Base-by-base conservation (phyloP, 2,888 invertebrate genomes). In the Phalera bucephala region DNA sequence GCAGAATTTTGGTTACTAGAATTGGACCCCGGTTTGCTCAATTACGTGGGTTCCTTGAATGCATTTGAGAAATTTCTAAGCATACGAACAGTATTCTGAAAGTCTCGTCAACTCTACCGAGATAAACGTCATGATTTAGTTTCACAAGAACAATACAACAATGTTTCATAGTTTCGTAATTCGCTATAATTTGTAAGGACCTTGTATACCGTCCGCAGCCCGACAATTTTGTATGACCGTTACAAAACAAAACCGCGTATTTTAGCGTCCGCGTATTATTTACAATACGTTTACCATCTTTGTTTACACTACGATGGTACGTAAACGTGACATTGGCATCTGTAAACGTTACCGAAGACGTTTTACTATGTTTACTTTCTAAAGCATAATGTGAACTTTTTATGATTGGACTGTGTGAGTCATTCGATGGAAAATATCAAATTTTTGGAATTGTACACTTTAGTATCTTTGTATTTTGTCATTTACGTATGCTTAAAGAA, bases 141-240 rank as follows among this genome's bases (percentile, higher is more conserved):
- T n/a, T n/a, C n/a, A n/a, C n/a, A n/a, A n/a, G n/a, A n/a, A n/a
- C n/a, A n/a, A n/a, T n/a, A n/a, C n/a, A n/a, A n/a, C n/a, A n/a
- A n/a, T n/a, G n/a, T n/a, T n/a, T n/a, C n/a, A 27, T 26, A 23
- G 32, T 64, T 62, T 60, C 60, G 45, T 54, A 62, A 64, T 39
- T 35, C 30, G 36, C 38, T 43, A 60, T 64, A 51, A 61, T 55
- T 53, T 36, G 49, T 45, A 3, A 28, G 46, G 52, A 60, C 64
- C 64, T 64, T 64, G 64, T 33, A 31, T 17, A 36, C 40, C 37
- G 31, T 32, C 32, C 30, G 23, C 17, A 17, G 17, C 25, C 7
- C 4, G 25, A n/a, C 10, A 22, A 2, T 7, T 6, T 12, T 25
- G 25, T 25, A 12, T 25, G 25, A 7, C 22, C 10, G 10, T 25